A percentile compares a stretch with the other conserved stretches of the same genome.
Conservation (phyloP, 2,797 vertebrate genomes). For the Benthosema pterotum region DNA sequence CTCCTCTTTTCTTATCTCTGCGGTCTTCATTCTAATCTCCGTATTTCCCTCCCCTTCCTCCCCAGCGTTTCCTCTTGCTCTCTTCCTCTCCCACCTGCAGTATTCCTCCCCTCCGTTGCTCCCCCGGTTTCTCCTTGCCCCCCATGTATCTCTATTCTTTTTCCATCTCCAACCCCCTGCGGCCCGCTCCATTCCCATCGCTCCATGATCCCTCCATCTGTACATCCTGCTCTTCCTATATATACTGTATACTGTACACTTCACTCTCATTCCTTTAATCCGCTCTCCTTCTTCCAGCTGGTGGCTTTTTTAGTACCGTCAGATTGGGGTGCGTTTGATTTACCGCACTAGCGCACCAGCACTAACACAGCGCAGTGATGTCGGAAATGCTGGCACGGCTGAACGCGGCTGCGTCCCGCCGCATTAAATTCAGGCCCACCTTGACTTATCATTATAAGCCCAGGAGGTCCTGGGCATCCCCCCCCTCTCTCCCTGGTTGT, state of each 20-base stretch:
- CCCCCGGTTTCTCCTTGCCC: not conserved
- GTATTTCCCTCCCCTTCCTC: not conserved
- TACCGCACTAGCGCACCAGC: no score
- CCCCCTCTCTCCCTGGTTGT: no score
- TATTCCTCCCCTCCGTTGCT: not conserved
- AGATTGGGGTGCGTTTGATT: no score
- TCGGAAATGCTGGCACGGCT: no score
- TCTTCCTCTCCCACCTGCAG: not conserved
- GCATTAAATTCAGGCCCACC: no score
- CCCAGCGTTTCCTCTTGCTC: not conserved
- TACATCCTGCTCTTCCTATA: slow-evolving; percentile 7
- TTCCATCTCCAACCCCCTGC: not conserved
- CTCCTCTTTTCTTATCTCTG: not conserved
- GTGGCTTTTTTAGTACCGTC: no score
- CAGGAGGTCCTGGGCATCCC: no score
- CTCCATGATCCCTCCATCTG: slow-evolving; percentile 26
- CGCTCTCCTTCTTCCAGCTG: slow-evolving; percentile 54
- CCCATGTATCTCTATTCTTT: slow-evolving; percentile 21
- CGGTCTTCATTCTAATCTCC: not conserved
- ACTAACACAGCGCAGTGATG: no score
- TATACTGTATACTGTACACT: no score
- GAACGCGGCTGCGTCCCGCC: no score
- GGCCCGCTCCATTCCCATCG: not conserved
- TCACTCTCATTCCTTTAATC: not conserved
- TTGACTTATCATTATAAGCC: no score